Percentiles rank a stretch among this genome's conserved stretches.
phyloP scores from a whole-genome alignment of 2,888 invertebrate species.

The Ennomos quercinarius region DNA sequence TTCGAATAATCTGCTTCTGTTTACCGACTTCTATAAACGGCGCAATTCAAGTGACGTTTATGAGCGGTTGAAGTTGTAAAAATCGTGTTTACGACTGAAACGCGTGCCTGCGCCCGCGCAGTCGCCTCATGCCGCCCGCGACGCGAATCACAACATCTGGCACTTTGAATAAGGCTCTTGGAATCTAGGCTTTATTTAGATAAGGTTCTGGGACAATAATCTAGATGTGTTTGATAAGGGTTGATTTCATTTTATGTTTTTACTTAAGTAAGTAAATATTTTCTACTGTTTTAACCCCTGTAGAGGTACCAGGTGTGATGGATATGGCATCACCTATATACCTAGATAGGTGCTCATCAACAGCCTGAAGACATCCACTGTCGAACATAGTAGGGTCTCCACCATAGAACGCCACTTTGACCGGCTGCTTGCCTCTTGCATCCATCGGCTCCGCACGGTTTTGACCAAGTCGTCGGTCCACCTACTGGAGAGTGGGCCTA shows the following conservation, averaged over 20 bases:
- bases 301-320: too few relatives aligned
- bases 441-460: too few relatives aligned
- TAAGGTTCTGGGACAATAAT: slow-evolving; percentile 36
- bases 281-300: neutral
- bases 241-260: neutral
- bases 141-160: slow-evolving; percentile 66
- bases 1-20: slow-evolving; percentile 75
- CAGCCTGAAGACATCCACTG: too few relatives aligned
- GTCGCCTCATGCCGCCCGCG: slow-evolving; percentile 43
- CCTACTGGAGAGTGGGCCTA: too few relatives aligned
- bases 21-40: slow-evolving; percentile 83
- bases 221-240: neutral
- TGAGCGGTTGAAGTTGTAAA: slow-evolving; percentile 81
- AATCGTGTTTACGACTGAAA: slow-evolving; percentile 76
- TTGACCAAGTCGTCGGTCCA: too few relatives aligned
- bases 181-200: slow-evolving; percentile 46
- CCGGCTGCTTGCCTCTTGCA: too few relatives aligned
- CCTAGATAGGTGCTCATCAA: too few relatives aligned
- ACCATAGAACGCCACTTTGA: too few relatives aligned
- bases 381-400: too few relatives aligned
- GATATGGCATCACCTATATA: too few relatives aligned
- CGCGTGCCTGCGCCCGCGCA: slow-evolving; percentile 28
- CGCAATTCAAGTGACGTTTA: slow-evolving; percentile 83
- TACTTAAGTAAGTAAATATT: neutral
- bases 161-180: slow-evolving; percentile 59